phyloP scores from a whole-genome alignment of 2,797 vertebrate species.

The Muscicapa striata region DNA sequence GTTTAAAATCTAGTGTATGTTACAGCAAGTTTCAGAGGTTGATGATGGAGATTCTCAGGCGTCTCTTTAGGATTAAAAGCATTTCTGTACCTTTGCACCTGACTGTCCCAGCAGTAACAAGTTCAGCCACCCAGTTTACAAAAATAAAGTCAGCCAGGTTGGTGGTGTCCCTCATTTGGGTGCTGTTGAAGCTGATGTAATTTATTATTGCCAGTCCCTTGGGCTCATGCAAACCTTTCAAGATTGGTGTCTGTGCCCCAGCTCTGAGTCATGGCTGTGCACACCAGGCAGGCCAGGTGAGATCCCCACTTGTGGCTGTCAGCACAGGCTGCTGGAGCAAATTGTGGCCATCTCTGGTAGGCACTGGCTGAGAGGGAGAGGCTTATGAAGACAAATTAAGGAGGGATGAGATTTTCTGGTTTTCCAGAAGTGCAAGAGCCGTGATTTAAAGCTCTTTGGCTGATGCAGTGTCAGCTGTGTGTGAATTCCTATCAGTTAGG shows the following conservation, averaged over 20 bases:
- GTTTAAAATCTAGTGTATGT: neutral
- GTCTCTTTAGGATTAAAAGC: neutral
- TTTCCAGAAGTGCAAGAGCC: neutral
- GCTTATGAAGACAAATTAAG: neutral
- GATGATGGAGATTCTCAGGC: neutral
- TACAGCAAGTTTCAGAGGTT: neutral
- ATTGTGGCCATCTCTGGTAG: neutral
- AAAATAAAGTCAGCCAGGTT: neutral
- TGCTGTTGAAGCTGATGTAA: rapidly evolving
- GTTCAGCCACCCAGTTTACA: neutral
- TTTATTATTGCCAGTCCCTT: neutral
- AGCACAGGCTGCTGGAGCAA: neutral
- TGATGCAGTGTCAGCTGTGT: neutral
- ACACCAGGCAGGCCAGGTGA: rapidly evolving
- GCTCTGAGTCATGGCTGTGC: neutral
- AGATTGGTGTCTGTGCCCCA: neutral
- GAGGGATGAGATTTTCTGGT: neutral
- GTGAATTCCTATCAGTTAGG: neutral
- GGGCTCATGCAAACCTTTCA: neutral
- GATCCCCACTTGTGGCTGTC: neutral
- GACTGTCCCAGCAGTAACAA: neutral
- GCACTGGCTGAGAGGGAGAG: neutral
- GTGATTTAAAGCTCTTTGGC: neutral
- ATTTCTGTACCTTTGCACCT: neutral
- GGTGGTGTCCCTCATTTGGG: rapidly evolving